Evolutionary conservation across 2,888 invertebrate species (phyloP), one percentile per base, ranked within the genome.

Genomic region (Drosophila anceps): DNA sequence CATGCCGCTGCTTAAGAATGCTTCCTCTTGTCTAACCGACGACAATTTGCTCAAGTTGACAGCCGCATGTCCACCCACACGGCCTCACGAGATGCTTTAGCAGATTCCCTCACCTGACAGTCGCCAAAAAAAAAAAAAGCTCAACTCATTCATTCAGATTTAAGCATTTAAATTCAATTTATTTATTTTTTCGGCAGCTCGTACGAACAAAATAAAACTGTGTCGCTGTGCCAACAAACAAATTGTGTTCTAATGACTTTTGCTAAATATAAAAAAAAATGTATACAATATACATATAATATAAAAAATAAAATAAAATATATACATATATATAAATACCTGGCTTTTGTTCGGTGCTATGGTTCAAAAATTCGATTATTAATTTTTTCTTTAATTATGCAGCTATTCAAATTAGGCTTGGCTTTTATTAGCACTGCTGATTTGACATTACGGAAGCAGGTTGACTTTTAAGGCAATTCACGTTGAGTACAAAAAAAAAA

Each of bases 201-300:
- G 37, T 33, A 33, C 29, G n/a, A 41, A 31, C 57, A 27, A 37
- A 35, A 53, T 62, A 48, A 60, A 37, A 67, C 69, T 88, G 88
- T 83, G 85, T 73, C 82, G 76, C 70, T 79, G 80, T 83, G 83
- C 83, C 83, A 84, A 88, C 80, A 79, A 58, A 73, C 84, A 72
- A 72, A 78, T 66, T 66, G 65, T 69, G 76, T 86, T 84, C 89
- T 88, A 88, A 88, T 86, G 87, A 76, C 76, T 73, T 74, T 81
- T 68, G 66, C 62, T 53, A 60, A 68, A 59, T 66, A 66, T 41
- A 51, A 27, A 55, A 44, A 20, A 1, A 44, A 0, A 44, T 18
- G 12, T 24, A 54, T 33, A 44, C n/a, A n/a, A n/a, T 41, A 55
- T 46, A 15, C 15, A 62, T 29, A 48, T 29, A 27, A 15, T 60